Percentiles rank a stretch among this genome's conserved stretches.
These are phyloP conservation scores for Anguilla megastoma DNA, from an alignment of 2,797 vertebrate species.

Conservation along the genomic window DNA sequence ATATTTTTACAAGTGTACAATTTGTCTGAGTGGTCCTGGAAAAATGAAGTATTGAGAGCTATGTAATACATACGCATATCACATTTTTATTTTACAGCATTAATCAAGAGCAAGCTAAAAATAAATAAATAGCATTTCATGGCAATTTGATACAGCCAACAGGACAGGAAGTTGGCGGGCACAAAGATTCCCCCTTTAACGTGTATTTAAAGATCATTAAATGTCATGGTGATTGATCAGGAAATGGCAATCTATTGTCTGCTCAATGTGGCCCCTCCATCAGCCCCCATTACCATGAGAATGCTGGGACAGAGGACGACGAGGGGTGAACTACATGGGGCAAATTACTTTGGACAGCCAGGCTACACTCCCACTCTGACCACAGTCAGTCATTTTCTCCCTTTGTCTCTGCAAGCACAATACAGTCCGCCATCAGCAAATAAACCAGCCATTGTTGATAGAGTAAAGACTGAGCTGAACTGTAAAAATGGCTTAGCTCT, in stretches of 20 bases:
- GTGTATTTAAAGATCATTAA: conserved; percentile 72
- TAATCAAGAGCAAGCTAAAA: neutral
- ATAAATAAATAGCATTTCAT: neutral
- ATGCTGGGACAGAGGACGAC: conserved; percentile 51
- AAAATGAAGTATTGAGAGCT: neutral
- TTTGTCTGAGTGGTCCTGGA: neutral
- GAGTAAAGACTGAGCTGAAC: neutral
- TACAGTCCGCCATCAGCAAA: neutral
- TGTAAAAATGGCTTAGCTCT: neutral
- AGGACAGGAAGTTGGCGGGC: neutral
- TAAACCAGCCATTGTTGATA: neutral
- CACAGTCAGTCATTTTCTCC: neutral
- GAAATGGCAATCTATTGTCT: conserved; percentile 64
- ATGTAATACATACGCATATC: neutral
- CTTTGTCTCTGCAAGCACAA: neutral
- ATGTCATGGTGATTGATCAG: conserved; percentile 69
- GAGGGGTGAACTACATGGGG: conserved; percentile 42
- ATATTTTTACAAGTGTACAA: neutral
- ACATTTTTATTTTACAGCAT: neutral
- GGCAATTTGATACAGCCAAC: neutral
- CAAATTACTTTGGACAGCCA: conserved; percentile 38
- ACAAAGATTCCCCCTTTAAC: conserved; percentile 44
- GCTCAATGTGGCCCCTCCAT: conserved; percentile 53
- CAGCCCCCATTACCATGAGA: conserved; percentile 68
- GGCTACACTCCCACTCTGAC: conserved; percentile 37